Evolutionary conservation across 2,113 vertebrate species (phyloP), one percentile per base, ranked within the genome.

Genomic region (Apus apus): DNA sequence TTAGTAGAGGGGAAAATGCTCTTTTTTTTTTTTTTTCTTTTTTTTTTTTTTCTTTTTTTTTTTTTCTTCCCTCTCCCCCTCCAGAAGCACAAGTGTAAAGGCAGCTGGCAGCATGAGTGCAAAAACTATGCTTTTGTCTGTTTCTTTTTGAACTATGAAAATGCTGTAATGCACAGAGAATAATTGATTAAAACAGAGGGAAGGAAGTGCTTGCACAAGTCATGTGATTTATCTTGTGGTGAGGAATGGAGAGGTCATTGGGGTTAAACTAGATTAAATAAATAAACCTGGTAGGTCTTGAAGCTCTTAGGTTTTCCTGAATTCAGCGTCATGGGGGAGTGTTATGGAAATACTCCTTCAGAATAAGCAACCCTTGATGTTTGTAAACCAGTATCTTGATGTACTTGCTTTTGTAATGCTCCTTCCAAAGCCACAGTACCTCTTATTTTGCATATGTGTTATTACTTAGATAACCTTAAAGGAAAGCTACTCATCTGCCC

Each of bases 91-190:
- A 97, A 96, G 92, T 97, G 95, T 94, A 94, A 96, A 93, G 96
- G 97, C 98, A 98, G 97, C 98, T 98, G 98, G 95, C 95, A 97
- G 86, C 85, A 58, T 66, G 64, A 95, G 45, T 93, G 80, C 54
- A 90, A 93, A 60, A 72, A 82, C 15, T 36, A 26, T 48, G 32
- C 54, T 85, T 92, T 73, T 93, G 16, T 78, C 8, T 40, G 19
- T 16, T 70, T 20, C 17, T 62, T 61, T 87, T 83, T 90, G 10
- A 9, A 10, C 76, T 76, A 46, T 53, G 30, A 56, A 53, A 93
- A 62, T 32, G 17, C 46, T 68, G n/a, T n/a, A 80, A 43, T 25
- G 4, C 18, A 30, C 5, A n/a, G 17, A 53, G 26, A 82, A 32
- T 66, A 81, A 36, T 50, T 48, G 27, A 8, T 73, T 93, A 62